Conservation (phyloP, 2,113 vertebrate species). For the Phrynocephalus versicolor region DNA sequence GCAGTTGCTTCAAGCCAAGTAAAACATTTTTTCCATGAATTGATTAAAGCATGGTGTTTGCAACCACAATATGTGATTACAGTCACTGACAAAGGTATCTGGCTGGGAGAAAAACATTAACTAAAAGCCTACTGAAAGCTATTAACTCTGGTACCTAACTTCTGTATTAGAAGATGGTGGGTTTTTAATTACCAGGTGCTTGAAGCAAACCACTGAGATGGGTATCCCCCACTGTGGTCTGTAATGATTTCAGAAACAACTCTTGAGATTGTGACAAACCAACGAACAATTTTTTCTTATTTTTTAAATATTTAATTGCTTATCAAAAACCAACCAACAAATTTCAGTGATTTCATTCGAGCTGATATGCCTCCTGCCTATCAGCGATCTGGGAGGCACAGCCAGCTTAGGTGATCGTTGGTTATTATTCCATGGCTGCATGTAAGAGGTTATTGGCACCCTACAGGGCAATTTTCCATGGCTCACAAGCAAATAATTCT, state of each 20-base stretch:
- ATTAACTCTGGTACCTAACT: background rate
- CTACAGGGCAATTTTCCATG: conserved; percentile 3
- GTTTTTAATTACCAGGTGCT: background rate
- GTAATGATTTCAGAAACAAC: background rate
- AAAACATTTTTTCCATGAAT: background rate
- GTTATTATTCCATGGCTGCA: background rate
- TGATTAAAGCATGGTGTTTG: background rate
- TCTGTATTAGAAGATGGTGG: too few species aligned
- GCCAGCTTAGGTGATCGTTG: background rate
- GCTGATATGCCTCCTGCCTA: background rate
- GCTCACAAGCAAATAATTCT: background rate
- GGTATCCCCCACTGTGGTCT: background rate
- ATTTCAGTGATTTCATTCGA: background rate
- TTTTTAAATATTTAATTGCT: too few species aligned
- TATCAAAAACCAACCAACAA: background rate
- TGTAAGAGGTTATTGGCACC: background rate
- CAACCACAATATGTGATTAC: background rate
- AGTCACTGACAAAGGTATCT: background rate
- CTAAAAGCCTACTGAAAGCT: background rate
- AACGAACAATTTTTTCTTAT: too few species aligned
- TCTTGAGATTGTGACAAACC: too few species aligned
- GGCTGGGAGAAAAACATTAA: background rate
- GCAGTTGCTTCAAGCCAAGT: background rate
- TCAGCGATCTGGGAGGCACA: background rate
- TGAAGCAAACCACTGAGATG: too few species aligned